phyloP scores from a whole-genome alignment of 2,113 vertebrate species.

The Sterrhoptilus dennistouni region DNA sequence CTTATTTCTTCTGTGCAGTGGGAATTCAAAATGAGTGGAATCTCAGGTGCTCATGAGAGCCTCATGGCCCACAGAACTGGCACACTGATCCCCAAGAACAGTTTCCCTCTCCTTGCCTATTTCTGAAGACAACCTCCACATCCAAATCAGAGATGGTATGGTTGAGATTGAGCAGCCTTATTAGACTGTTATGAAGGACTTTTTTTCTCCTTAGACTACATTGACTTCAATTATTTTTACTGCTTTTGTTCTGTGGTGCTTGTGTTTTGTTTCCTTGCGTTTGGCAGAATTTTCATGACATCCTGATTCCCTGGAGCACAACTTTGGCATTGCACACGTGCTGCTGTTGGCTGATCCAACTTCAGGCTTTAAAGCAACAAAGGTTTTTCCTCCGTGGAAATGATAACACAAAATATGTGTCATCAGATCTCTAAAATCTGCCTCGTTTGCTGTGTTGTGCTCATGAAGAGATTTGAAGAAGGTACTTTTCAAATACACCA shows the following conservation, averaged over 20 bases:
- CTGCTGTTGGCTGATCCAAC: not conserved
- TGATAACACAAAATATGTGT: not conserved
- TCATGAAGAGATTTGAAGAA: not conserved
- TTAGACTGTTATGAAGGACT: not conserved
- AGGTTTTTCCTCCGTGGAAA: accelerated
- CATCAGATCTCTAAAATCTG: not conserved
- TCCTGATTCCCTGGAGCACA: not conserved
- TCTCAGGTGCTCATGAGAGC: not conserved
- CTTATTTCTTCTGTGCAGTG: not conserved
- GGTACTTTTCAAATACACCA: not conserved
- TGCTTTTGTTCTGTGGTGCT: not conserved
- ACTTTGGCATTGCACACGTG: not conserved
- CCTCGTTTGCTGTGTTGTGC: not conserved
- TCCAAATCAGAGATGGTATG: not conserved
- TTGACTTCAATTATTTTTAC: not conserved
- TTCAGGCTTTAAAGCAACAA: not conserved
- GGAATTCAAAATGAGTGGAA: not conserved
- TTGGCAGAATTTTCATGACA: not conserved
- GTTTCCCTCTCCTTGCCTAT: not conserved
- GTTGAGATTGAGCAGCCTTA: not conserved
- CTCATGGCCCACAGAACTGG: not conserved
- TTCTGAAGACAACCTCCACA: not conserved
- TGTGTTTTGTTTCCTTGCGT: not conserved
- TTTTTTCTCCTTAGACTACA: not conserved
- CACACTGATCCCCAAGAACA: not conserved